Conservation (phyloP, 2,113 vertebrate species). For the Rhynchomys soricoides region DNA sequence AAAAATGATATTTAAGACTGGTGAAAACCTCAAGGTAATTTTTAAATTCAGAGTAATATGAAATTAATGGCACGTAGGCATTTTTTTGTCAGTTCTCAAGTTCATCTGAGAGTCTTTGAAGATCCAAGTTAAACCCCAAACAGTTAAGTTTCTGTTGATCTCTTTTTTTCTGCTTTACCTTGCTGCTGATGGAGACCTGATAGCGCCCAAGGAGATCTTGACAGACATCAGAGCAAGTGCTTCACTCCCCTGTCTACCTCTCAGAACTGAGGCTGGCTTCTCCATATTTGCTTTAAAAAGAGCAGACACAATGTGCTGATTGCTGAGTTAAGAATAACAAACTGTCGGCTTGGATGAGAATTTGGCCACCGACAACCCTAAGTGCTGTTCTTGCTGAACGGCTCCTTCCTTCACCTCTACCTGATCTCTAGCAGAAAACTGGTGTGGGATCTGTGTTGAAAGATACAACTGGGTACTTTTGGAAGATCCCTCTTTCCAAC, state of each 20-base stretch:
- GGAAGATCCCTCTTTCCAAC: background rate
- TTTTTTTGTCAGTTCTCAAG: constrained; percentile 13
- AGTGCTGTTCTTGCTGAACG: constrained; percentile 11
- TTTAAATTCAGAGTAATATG: constrained; percentile 30
- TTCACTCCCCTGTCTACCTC: background rate
- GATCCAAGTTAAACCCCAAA: constrained; percentile 27
- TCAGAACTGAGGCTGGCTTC: constrained; percentile 8
- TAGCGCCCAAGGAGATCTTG: background rate
- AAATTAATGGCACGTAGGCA: background rate
- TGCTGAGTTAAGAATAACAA: constrained; percentile 41
- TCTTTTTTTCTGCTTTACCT: constrained; percentile 13
- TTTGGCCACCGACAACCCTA: background rate
- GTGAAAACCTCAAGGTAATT: background rate
- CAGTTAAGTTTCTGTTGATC: background rate
- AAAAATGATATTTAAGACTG: background rate
- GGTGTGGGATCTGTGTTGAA: background rate
- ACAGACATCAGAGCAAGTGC: background rate
- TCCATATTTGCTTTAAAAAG: constrained; percentile 49
- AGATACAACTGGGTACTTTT: background rate
- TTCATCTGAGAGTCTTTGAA: constrained; percentile 32
- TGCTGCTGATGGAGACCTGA: background rate
- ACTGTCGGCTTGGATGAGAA: constrained; percentile 15
- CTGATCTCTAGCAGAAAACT: background rate
- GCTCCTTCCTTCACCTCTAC: constrained; percentile 21
- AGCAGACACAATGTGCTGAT: constrained; percentile 49